Percentiles rank a stretch among this genome's conserved stretches.
phyloP scores from a whole-genome alignment of 2,888 invertebrate genomes.

The Polymixis flavicincta region DNA sequence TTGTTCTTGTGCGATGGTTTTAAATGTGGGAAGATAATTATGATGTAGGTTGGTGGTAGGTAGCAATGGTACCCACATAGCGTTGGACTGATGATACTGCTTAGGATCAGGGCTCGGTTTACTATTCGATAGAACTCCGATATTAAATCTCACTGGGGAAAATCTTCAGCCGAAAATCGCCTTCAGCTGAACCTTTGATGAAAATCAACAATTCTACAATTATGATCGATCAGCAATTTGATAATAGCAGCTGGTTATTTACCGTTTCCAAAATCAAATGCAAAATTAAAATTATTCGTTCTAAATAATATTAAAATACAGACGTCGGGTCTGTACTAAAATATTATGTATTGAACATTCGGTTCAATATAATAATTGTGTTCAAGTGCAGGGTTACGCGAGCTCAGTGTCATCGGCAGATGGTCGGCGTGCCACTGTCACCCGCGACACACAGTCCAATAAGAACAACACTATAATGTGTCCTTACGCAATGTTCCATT shows the following conservation, averaged over 20 bases:
- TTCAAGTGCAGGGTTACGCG: constrained; percentile 41
- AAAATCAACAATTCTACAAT: not conserved
- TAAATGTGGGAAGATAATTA: constrained; percentile 2
- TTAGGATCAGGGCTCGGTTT: not conserved
- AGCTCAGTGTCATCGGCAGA: constrained; percentile 44
- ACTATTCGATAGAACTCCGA: not conserved
- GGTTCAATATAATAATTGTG: constrained; percentile 10
- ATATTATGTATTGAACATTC: constrained; percentile 15
- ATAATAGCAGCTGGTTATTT: not conserved
- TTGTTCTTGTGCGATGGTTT: constrained; percentile 19
- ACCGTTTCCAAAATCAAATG: not conserved
- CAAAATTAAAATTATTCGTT: not conserved
- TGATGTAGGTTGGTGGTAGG: too few relatives aligned
- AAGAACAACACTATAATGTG: constrained; percentile 16
- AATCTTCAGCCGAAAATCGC: not conserved
- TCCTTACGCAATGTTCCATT: constrained; percentile 18
- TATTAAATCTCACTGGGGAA: too few relatives aligned
- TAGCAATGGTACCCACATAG: not conserved
- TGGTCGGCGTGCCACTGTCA: constrained; percentile 21
- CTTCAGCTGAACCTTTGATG: not conserved
- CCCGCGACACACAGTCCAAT: constrained; percentile 4
- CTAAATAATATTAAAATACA: not conserved
- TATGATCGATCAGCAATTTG: not conserved
- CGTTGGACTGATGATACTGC: not conserved
- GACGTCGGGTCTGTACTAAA: not conserved